Percentiles rank a stretch among this genome's conserved stretches.
Evolutionary conservation across 2,888 invertebrate genomes (phyloP).

Genomic region (Acronicta alni): DNA sequence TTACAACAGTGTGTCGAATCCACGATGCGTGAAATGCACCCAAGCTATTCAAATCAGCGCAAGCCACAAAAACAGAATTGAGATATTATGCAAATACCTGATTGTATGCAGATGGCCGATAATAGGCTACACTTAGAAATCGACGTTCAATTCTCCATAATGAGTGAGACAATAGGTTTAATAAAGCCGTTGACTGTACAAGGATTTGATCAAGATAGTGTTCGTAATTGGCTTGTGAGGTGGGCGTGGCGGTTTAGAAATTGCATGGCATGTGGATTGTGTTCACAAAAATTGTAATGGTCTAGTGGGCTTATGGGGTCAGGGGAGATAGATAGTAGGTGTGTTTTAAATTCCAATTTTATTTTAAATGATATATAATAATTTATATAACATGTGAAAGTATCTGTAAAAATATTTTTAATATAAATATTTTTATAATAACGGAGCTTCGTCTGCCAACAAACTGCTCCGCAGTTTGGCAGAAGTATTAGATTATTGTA

Average conservation of each 20-base stretch:
- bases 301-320: slow-evolving; percentile 30
- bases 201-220: slow-evolving; percentile 74
- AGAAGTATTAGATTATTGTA: too few species aligned
- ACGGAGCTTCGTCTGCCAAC: too few species aligned
- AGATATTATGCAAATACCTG: slow-evolving; percentile 88
- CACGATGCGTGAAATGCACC: slow-evolving; percentile 61
- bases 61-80: slow-evolving; percentile 81
- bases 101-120: slow-evolving; percentile 88
- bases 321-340: slow-evolving; percentile 15
- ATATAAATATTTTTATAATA: too few species aligned
- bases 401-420: too few species aligned
- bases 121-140: slow-evolving; percentile 81
- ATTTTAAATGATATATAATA: slow-evolving; percentile 16
- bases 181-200: slow-evolving; percentile 83
- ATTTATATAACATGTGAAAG: too few species aligned
- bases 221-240: slow-evolving; percentile 57
- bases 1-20: slow-evolving; percentile 34
- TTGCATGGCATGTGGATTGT: slow-evolving; percentile 36
- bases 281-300: slow-evolving; percentile 38
- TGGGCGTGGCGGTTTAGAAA: slow-evolving; percentile 45
- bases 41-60: slow-evolving; percentile 68
- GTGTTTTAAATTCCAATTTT: slow-evolving; percentile 21
- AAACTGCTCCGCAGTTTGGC: too few species aligned
- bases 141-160: slow-evolving; percentile 85
- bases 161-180: slow-evolving; percentile 86